Base-by-base conservation (phyloP, 2,113 vertebrate species). In the Morone saxatilis region DNA sequence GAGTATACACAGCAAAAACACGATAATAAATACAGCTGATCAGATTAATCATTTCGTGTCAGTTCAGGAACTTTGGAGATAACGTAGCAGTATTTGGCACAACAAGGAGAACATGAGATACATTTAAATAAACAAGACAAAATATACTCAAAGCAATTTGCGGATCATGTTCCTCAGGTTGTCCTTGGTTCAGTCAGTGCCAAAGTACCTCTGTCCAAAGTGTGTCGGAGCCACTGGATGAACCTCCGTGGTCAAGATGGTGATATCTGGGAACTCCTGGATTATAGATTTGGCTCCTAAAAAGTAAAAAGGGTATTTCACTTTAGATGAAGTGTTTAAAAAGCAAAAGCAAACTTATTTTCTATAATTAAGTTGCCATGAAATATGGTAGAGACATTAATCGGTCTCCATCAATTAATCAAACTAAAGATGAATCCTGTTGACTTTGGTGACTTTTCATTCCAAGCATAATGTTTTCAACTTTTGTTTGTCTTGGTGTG, bases 141-240 rank as follows among this genome's bases (percentile, higher is more conserved):
- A 88, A 83, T 71, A 81, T 38, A 80, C 68, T 60, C 10, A 45
- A 74, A 82, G 59, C 76, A 57, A 25, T 66, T 53, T 41, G 43
- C 47, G 47, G 73, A 67, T 84, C 75, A 78, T 80, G 84, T 86
- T 90, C 86, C 72, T 86, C 80, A 16, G 70, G 73, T 88, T 71
- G 84, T 85, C 84, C 60, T 78, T 7, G 1, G 89, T 78, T 97
- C 89, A 98, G 88, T 98, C 97, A 14, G 98, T 99, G 81, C 98
- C 98, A 92, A 99, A 99, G 66, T 99, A 99, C 92, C 97, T 97
- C 95, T 99, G 97, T 93, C 98, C 98, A 65, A 99, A 99, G 93
- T 99, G 97, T 76, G 97, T 98, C 14, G 98, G 97, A 68, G 98
- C 98, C 79, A 99, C 96, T 1, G 97, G 96, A 88, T 99, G 97